Evolutionary conservation across 2,888 invertebrate genomes (phyloP), one percentile per base, ranked within the genome.

Genomic region (Synergus gifuensis): DNA sequence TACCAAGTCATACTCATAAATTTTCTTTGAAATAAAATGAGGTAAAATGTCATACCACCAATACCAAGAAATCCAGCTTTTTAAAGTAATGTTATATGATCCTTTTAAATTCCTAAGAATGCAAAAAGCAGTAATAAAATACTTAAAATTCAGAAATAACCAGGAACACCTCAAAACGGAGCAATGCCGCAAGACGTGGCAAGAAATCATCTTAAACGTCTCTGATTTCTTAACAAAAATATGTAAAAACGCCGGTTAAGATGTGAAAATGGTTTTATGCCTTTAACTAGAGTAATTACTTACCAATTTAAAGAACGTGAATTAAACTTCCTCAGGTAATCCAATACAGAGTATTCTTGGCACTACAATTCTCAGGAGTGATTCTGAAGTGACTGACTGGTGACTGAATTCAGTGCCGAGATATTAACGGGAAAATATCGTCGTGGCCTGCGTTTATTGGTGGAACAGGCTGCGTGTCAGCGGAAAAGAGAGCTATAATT

Each of bases 391-490:
- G 88, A 91, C 90, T 91, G 91, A 90, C 87, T 88, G 85, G 77
- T 80, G 83, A 83, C 79, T 81, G 83, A 84, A 85, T 80, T 84
- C 81, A 83, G 88, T 88, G 85, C 88, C 86, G 88, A 82, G 86
- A 91, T 91, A 91, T 91, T 89, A 91, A 91, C 89, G 88, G 87
- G 86, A 87, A 80, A 83, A 86, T 82, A 86, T 91, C 93, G 93
- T 94, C 95, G 95, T 95, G 95, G 94, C 93, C 91, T 77, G 87
- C 88, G 87, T 42, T 89, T 92, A 95, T 95, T 95, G 95, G 95
- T 90, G 83, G 83, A 88, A 85, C 86, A 88, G 18, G 86, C 89
- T 86, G 89, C 92, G 86, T 83, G 83, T 83, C 81, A 89, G 85
- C 85, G 88, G 90, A 90, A 91, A 86, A 80, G 92, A 91, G 89